Percentiles rank a stretch among this genome's conserved stretches.
Evolutionary conservation across 2,113 vertebrate species (phyloP).

Genomic region (Sorex fumeus): DNA sequence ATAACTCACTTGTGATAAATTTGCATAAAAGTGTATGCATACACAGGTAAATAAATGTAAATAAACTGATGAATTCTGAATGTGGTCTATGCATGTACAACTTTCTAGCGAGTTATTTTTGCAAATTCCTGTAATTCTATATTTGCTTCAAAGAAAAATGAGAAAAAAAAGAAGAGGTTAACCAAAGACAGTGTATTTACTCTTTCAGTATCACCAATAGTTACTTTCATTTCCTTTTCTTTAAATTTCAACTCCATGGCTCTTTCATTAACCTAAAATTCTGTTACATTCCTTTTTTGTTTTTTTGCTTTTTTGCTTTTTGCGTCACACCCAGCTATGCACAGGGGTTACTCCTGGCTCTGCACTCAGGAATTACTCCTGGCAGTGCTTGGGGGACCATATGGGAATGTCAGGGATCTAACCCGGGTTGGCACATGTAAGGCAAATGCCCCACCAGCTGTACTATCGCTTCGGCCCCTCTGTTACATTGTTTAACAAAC

Average conservation of each 20-base stretch:
- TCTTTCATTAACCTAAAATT: neutral
- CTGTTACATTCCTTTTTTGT: neutral
- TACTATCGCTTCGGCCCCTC: no score
- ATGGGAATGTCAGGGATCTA: no score
- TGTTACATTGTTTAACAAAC: neutral
- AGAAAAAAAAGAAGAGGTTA: neutral
- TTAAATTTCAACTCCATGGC: neutral
- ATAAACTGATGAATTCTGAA: neutral
- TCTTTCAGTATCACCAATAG: neutral
- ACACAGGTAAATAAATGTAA: neutral
- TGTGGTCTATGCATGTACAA: neutral
- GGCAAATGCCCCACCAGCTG: no score
- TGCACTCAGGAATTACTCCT: no score
- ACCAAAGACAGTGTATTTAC: neutral
- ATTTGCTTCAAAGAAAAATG: conserved; percentile 22
- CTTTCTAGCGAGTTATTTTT: neutral
- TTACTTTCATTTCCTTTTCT: neutral
- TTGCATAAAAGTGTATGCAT: neutral
- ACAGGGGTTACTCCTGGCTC: no score
- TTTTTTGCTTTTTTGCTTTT: no score
- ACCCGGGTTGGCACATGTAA: no score
- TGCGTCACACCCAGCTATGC: no score
- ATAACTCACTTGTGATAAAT: neutral
- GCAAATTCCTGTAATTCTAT: neutral
- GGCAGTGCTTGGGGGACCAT: no score